Base-by-base conservation (phyloP, 1,140 invertebrate genomes). In the Sycobia sp. region DNA sequence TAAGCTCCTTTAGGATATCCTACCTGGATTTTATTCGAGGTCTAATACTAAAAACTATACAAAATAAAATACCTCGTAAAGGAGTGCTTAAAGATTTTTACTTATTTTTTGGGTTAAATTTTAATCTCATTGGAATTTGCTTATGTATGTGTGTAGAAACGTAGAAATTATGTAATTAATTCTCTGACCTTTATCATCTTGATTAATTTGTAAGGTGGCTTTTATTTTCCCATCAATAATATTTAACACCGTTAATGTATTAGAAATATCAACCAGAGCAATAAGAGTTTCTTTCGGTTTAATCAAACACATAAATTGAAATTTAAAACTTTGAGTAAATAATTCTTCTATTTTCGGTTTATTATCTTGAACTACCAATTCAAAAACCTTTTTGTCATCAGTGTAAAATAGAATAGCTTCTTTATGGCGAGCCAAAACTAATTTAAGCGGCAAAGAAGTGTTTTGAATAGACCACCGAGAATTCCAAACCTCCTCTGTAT, bases 351-450 rank as follows among this genome's bases (percentile, higher is more conserved):
- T 20, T 4, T 58, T 64, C 1, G 73, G 69, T 11, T 65, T 43
- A 51, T 66, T 50, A 22, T 70, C 67, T 4, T 69, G 46, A 1
- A 34, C 55, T 16, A 56, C 20, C 38, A 39, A 69, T 64, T 75
- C 71, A 1, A 65, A 67, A 7, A 76, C 61, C 47, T 71, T 68
- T 22, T 75, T 75, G 4, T 44, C 43, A 29, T 64, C 56, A 0
- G 59, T 67, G 10, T 63, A 62, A 9, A 74, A 25, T 7, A 79
- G 29, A 46, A 77, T 53, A 7, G 61, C 66, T 25, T 76, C 74
- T 59, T 68, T 61, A 2, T 65, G 59, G 3, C 39, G 50, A 11
- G 70, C 56, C 1, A 62, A 43, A 1, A 23, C 49, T 10, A 69
- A 57, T 39, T 57, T 59, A 7, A 67, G 7, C 3, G 71, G 68